Conservation (phyloP, 53 echinoderm and acorn worm species). For the Paelopatides confundens region DNA sequence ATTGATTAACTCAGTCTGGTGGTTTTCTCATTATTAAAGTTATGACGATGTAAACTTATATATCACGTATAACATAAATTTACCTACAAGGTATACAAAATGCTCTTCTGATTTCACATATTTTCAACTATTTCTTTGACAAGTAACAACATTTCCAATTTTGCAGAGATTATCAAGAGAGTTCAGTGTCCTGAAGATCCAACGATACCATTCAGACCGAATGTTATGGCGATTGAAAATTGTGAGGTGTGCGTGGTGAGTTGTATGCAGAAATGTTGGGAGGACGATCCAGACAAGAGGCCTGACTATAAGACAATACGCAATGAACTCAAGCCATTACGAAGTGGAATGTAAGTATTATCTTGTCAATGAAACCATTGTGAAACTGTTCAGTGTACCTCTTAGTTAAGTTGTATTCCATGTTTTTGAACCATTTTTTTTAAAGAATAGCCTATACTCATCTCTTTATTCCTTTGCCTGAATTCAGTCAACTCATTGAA, state of each 20-base stretch:
- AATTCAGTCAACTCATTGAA: no score
- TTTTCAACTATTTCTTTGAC: no score
- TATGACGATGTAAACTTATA: no score
- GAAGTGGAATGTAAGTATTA: slow-evolving; percentile 92
- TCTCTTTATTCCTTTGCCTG: no score
- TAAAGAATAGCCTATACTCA: no score
- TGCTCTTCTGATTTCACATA: no score
- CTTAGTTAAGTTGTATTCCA: neutral
- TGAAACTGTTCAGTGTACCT: neutral
- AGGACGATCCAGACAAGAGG: slow-evolving; percentile 78
- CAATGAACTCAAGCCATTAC: slow-evolving; percentile 80
- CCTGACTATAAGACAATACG: slow-evolving; percentile 89
- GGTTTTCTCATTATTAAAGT: no score
- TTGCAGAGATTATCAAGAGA: slow-evolving; percentile 85
- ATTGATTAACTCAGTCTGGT: no score
- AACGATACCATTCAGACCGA: slow-evolving; percentile 83
- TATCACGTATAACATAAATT: no score
- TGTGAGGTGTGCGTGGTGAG: slow-evolving; percentile 83
- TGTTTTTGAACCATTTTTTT: no score
- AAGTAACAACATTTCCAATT: neutral
- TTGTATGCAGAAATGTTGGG: slow-evolving; percentile 95
- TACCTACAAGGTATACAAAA: no score
- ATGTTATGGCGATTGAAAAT: slow-evolving; percentile 87
- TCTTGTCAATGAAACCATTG: neutral
- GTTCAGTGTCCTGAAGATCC: slow-evolving; percentile 77